Percentiles rank a stretch among this genome's conserved stretches.
Conservation (phyloP, 2,888 invertebrate genomes). For the Epinotia brunnichana region DNA sequence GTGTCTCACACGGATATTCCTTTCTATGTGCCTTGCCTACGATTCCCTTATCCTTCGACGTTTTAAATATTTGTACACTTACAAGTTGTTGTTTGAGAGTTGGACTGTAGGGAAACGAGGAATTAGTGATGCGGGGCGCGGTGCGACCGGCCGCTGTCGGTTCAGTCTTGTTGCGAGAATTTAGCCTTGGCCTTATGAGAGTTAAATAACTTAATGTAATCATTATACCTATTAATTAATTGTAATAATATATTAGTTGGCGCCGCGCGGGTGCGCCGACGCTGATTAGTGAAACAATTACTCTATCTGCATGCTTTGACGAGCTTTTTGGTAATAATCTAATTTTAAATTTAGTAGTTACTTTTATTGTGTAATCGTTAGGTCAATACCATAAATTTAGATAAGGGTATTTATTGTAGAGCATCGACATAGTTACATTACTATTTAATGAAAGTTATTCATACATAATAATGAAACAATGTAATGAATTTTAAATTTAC, state of each 20-base stretch:
- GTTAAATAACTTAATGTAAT: constrained; percentile 81
- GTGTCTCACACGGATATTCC: constrained; percentile 69
- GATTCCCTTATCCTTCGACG: constrained; percentile 46
- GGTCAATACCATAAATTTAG: constrained; percentile 77
- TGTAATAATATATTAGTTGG: constrained; percentile 69
- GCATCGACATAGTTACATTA: constrained; percentile 80
- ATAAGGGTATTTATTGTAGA: constrained; percentile 83
- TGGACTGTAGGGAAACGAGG: constrained; percentile 34
- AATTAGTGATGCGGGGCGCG: constrained; percentile 56
- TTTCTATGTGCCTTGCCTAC: constrained; percentile 73
- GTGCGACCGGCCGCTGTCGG: constrained; percentile 72
- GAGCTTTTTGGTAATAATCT: constrained; percentile 84
- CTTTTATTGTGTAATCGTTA: constrained; percentile 82
- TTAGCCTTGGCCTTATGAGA: constrained; percentile 84
- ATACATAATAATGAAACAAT: constrained; percentile 80
- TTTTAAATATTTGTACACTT: constrained; percentile 44
- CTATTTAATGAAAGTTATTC: constrained; percentile 77
- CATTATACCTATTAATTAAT: constrained; percentile 70
- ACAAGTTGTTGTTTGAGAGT: constrained; percentile 42
- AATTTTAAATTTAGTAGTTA: constrained; percentile 82
- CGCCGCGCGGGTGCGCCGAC: constrained; percentile 68
- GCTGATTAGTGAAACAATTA: constrained; percentile 80
- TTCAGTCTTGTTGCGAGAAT: constrained; percentile 83
- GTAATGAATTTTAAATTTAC: constrained; percentile 75
- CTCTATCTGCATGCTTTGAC: constrained; percentile 84